Percentiles rank a stretch among this genome's conserved stretches.
phyloP scores from a whole-genome alignment of 2,113 vertebrate species.

The Aphyosemion australe region DNA sequence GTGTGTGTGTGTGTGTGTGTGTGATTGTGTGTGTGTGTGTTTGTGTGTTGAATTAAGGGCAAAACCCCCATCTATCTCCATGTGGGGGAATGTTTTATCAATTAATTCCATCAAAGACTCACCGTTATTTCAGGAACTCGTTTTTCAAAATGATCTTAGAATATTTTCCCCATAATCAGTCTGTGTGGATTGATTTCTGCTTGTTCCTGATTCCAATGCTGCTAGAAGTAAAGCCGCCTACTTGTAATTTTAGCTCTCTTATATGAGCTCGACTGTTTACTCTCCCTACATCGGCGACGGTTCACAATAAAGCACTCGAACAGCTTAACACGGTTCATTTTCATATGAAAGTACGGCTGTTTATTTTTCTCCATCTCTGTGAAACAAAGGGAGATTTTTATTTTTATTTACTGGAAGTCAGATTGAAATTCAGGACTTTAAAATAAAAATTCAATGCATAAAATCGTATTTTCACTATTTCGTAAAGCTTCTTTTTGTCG shows the following conservation, averaged over 20 bases:
- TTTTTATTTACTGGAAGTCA: too few relatives aligned
- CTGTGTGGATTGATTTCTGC: background rate
- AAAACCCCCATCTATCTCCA: slow-evolving; percentile 12
- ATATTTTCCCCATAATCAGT: too few relatives aligned
- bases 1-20: too few relatives aligned
- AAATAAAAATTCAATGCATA: too few relatives aligned
- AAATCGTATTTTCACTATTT: background rate
- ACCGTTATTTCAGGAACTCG: background rate
- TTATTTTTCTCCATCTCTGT: too few relatives aligned
- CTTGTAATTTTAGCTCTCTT: slow-evolving; percentile 9
- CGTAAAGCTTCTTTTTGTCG: slow-evolving; percentile 9
- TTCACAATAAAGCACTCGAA: slow-evolving; percentile 5
- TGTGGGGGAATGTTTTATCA: background rate
- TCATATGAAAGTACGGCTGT: background rate
- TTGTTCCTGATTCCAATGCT: background rate
- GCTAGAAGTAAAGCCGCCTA: background rate
- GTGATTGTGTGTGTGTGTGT: slow-evolving; percentile 24
- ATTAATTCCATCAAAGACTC: too few relatives aligned
- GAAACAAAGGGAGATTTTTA: too few relatives aligned
- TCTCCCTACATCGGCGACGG: background rate
- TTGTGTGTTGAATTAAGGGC: slow-evolving; percentile 39
- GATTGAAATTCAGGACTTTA: too few relatives aligned
- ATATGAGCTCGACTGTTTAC: slow-evolving; percentile 1
- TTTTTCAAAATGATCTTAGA: background rate
- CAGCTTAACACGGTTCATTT: background rate